Conservation (phyloP, 2,113 vertebrate genomes). For the Gymnorhina tibicen region DNA sequence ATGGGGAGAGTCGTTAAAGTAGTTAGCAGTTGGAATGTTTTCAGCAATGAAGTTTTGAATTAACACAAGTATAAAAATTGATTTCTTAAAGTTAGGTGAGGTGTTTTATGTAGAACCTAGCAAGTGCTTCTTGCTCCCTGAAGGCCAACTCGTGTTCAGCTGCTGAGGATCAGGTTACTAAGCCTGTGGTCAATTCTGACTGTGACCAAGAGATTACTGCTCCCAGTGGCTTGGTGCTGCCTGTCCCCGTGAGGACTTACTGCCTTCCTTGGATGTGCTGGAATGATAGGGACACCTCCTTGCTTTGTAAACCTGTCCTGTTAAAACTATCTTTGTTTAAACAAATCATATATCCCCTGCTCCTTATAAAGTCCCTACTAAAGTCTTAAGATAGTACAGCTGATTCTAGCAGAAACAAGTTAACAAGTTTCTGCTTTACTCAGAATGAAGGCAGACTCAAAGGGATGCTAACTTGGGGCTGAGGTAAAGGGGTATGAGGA, state of each 20-base stretch:
- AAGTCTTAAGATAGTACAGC: neutral
- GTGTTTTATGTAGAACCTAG: neutral
- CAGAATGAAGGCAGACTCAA: neutral
- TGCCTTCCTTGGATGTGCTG: neutral
- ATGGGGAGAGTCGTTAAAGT: neutral
- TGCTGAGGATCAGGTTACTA: neutral
- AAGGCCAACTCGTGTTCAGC: neutral
- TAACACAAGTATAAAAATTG: neutral
- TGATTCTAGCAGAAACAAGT: neutral
- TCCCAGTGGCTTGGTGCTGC: neutral
- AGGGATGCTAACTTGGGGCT: neutral
- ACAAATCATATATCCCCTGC: neutral
- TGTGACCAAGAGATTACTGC: neutral
- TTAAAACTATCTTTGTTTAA: neutral
- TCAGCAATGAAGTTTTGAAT: neutral
- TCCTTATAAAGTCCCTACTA: neutral
- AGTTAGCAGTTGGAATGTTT: neutral
- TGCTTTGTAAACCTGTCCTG: neutral
- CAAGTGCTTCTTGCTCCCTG: neutral
- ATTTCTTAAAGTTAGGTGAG: neutral
- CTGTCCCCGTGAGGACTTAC: rapidly evolving
- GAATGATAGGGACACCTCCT: neutral
- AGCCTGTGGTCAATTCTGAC: neutral
- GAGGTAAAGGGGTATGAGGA: neutral
- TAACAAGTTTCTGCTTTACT: neutral